A percentile compares a stretch with the other conserved stretches of the same genome.
phyloP scores from a whole-genome alignment of 2,113 vertebrate species.

The Nestor notabilis region DNA sequence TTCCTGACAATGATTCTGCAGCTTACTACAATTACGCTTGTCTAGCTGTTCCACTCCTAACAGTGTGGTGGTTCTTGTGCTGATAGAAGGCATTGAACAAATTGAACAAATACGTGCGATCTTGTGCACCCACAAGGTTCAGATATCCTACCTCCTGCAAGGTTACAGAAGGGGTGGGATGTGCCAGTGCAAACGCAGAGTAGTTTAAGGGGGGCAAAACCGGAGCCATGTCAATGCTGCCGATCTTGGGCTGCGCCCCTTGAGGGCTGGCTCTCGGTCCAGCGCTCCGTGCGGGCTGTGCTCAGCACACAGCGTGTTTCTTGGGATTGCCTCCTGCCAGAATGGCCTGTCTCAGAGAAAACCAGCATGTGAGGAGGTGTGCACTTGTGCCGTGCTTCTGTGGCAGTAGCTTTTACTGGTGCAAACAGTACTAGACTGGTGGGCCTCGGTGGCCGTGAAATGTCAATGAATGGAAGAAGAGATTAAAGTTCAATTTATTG shows the following conservation, averaged over 20 bases:
- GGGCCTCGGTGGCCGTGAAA: background rate
- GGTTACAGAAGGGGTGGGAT: background rate
- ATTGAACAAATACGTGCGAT: accelerated
- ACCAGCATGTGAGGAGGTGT: background rate
- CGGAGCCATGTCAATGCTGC: accelerated
- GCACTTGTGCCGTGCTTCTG: accelerated
- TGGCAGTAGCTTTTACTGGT: background rate
- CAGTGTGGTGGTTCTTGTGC: background rate
- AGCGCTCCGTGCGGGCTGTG: background rate
- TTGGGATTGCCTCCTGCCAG: background rate
- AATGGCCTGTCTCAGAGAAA: background rate
- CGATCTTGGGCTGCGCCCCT: background rate
- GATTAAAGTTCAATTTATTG: background rate
- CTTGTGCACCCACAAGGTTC: background rate
- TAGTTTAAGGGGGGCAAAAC: background rate
- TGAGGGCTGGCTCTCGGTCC: background rate
- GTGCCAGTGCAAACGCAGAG: background rate
- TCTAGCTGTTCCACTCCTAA: background rate
- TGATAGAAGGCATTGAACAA: background rate
- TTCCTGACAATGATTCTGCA: accelerated
- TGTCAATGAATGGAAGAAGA: background rate
- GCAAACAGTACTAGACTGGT: background rate
- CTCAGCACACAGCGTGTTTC: accelerated
- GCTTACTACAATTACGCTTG: background rate
- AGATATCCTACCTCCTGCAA: background rate